Percentiles rank a stretch among this genome's conserved stretches.
These are phyloP conservation scores for Pseudochromis fuscus DNA, from an alignment of 2,797 vertebrate genomes.

Conservation along the genomic window DNA sequence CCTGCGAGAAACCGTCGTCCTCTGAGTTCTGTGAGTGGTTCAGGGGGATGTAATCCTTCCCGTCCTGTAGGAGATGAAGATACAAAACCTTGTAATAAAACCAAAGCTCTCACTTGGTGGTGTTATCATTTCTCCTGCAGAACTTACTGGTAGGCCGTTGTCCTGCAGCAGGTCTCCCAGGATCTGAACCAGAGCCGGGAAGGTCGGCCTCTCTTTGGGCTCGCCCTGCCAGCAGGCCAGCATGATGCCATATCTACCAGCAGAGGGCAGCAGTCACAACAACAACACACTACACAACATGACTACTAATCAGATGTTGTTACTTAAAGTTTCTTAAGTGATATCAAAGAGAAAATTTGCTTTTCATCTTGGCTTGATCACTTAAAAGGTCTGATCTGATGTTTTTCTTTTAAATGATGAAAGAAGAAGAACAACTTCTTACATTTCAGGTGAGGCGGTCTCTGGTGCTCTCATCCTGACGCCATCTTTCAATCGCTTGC, in stretches of 20 bases:
- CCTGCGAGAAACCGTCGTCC: constrained; percentile 95
- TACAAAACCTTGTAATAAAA: background rate
- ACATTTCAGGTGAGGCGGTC: constrained; percentile 97
- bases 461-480: constrained; percentile 97
- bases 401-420: background rate
- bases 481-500: constrained; percentile 92
- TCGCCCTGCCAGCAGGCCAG: constrained; percentile 97
- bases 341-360: background rate
- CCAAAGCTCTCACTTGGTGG: background rate
- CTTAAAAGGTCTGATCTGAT: constrained; percentile 9
- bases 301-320: background rate
- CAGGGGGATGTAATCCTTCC: constrained; percentile 89
- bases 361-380: background rate
- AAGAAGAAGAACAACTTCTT: constrained; percentile 61
- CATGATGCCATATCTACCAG: constrained; percentile 95
- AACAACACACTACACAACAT: background rate
- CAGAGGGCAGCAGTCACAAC: constrained; percentile 72
- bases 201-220: constrained; percentile 93
- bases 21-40: constrained; percentile 93
- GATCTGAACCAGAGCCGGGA: constrained; percentile 93
- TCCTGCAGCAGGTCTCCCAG: constrained; percentile 95
- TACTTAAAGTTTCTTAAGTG: background rate
- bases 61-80: constrained; percentile 81
- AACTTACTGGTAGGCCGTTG: constrained; percentile 89
- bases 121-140: background rate